phyloP scores from a whole-genome alignment of 2,888 invertebrate genomes.

The Drosophila basisetae region DNA sequence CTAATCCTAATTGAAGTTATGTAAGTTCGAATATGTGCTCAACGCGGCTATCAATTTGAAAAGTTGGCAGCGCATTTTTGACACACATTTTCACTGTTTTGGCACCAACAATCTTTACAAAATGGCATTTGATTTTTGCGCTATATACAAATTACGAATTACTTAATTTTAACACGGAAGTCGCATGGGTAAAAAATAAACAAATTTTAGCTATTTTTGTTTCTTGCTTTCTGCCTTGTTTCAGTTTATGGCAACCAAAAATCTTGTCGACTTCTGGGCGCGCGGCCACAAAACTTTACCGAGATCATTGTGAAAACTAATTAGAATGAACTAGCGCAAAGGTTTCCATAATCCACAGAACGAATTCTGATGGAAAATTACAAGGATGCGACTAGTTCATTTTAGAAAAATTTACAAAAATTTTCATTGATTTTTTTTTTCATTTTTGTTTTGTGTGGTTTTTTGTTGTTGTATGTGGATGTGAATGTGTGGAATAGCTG shows the following conservation, averaged over 20 bases:
- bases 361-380: slow-evolving; percentile 7
- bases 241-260: slow-evolving; percentile 74
- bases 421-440: slow-evolving; percentile 57
- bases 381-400: slow-evolving; percentile 51
- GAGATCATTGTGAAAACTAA: slow-evolving; percentile 85
- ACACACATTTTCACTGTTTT: slow-evolving; percentile 63
- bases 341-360: background rate
- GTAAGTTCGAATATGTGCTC: slow-evolving; percentile 42
- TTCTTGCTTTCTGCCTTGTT: slow-evolving; percentile 64
- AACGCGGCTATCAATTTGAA: slow-evolving; percentile 40
- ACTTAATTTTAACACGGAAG: slow-evolving; percentile 56
- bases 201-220: slow-evolving; percentile 62
- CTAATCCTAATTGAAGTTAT: slow-evolving; percentile 34
- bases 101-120: slow-evolving; percentile 72
- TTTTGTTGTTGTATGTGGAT: slow-evolving; percentile 17
- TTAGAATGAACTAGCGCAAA: slow-evolving; percentile 70
- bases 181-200: slow-evolving; percentile 58
- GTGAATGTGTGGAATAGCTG: slow-evolving; percentile 30
- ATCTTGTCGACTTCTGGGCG: slow-evolving; percentile 63
- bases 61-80: slow-evolving; percentile 52
- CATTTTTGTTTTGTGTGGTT: slow-evolving; percentile 31
- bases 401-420: slow-evolving; percentile 80
- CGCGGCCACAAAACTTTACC: slow-evolving; percentile 82
- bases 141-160: slow-evolving; percentile 66
- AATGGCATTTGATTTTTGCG: slow-evolving; percentile 70